Evolutionary conservation across 2,797 vertebrate genomes (phyloP).

Genomic region (Cercopithecus mitis): DNA sequence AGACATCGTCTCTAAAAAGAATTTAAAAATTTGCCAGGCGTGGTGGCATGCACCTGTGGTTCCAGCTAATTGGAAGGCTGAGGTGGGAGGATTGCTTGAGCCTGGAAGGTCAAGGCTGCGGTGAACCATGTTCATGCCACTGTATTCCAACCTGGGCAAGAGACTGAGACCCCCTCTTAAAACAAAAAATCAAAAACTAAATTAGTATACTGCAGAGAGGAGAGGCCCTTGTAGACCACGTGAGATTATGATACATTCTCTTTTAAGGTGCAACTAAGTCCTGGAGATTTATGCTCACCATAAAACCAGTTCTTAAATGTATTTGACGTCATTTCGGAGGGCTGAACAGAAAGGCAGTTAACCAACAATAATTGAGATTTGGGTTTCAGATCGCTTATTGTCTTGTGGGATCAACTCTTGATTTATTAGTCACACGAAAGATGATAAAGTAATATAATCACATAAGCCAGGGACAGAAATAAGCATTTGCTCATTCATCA

Average conservation of each 20-base stretch:
- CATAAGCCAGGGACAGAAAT: slow-evolving; percentile 1
- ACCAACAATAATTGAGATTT: neutral
- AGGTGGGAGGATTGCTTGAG: neutral
- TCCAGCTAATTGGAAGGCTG: neutral
- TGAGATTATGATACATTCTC: slow-evolving; percentile 26
- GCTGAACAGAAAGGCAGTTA: neutral
- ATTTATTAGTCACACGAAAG: slow-evolving; percentile 52
- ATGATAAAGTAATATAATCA: slow-evolving; percentile 43
- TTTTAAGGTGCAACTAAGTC: slow-evolving; percentile 30
- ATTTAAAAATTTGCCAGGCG: neutral
- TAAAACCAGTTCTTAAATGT: slow-evolving; percentile 45
- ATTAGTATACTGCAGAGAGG: neutral
- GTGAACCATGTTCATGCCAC: neutral
- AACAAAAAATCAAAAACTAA: neutral
- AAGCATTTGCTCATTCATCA: neutral
- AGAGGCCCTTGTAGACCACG: neutral
- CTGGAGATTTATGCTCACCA: slow-evolving; percentile 37
- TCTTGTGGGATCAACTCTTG: slow-evolving; percentile 41
- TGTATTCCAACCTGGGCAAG: neutral
- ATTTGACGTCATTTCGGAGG: slow-evolving; percentile 23
- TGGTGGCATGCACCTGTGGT: neutral
- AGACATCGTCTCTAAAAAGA: neutral
- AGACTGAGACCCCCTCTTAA: neutral
- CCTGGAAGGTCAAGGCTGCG: neutral
- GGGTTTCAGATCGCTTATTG: slow-evolving; percentile 20